Conservation (phyloP, 2,888 invertebrate genomes). For the Coremacera marginata region DNA sequence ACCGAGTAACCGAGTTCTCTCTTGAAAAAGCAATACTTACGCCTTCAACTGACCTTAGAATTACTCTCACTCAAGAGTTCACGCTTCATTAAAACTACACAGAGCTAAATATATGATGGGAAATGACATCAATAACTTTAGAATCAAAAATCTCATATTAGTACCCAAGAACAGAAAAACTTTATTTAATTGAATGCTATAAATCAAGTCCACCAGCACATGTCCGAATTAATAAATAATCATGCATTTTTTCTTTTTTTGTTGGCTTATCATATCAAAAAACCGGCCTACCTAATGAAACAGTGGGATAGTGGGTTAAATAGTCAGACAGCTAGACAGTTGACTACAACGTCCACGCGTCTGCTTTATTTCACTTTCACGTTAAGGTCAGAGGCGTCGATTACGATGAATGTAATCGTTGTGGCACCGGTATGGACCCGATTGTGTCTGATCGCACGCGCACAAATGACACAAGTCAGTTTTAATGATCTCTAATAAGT, state of each 20-base stretch:
- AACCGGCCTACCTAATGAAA: background rate
- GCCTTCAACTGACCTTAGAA: too few species aligned
- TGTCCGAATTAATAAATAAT: slow-evolving; percentile 14
- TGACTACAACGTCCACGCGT: background rate
- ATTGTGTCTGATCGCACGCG: background rate
- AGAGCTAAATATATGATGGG: background rate
- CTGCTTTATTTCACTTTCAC: slow-evolving; percentile 13
- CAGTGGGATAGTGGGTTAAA: background rate
- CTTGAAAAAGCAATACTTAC: too few species aligned
- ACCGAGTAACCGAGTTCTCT: too few species aligned
- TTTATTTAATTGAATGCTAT: background rate
- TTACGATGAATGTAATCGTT: background rate
- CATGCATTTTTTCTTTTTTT: slow-evolving; percentile 6
- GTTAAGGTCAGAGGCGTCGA: slow-evolving; percentile 16
- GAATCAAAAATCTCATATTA: background rate
- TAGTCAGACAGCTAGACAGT: background rate
- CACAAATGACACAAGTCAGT: slow-evolving; percentile 7
- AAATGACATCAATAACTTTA: background rate
- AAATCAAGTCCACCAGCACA: background rate
- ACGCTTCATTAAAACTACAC: background rate
- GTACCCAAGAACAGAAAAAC: background rate
- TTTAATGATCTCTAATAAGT: slow-evolving; percentile 29
- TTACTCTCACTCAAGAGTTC: background rate
- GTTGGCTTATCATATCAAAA: background rate
- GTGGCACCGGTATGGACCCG: background rate